Conservation (phyloP, 2,797 vertebrate genomes). For the Clarias laeviceps region DNA sequence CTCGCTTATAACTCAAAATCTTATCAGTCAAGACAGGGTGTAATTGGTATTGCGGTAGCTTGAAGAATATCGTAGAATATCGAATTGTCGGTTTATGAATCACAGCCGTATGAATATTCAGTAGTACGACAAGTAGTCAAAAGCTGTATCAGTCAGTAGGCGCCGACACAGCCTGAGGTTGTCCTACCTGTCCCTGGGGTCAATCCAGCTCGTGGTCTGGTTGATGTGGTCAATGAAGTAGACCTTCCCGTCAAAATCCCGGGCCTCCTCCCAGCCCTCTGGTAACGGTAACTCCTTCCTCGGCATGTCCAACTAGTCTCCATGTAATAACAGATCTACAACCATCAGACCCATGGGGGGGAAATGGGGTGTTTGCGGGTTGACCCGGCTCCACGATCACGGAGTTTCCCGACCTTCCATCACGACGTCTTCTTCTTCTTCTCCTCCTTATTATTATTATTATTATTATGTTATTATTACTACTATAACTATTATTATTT, state of each 20-base stretch:
- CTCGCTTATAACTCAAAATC: fast-evolving
- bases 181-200: constrained; percentile 95
- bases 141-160: too few relatives aligned
- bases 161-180: too few relatives aligned
- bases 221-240: constrained; percentile 93
- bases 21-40: too few relatives aligned
- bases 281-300: constrained; percentile 95
- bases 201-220: constrained; percentile 94
- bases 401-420: constrained; percentile 7
- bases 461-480: neutral
- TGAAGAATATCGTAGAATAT: neutral
- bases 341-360: constrained; percentile 53
- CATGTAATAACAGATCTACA: constrained; percentile 74
- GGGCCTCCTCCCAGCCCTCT: constrained; percentile 95
- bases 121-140: too few relatives aligned
- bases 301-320: constrained; percentile 88
- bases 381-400: constrained; percentile 42
- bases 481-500: neutral
- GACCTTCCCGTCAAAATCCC: constrained; percentile 93
- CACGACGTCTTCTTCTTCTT: neutral
- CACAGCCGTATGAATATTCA: too few relatives aligned
- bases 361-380: constrained; percentile 23
- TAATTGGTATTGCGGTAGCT: too few relatives aligned
- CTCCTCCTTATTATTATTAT: neutral
- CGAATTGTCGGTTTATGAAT: neutral